These are phyloP conservation scores for Eilema sororculum DNA, from an alignment of 2,888 invertebrate genomes.

Conservation along the genomic window DNA sequence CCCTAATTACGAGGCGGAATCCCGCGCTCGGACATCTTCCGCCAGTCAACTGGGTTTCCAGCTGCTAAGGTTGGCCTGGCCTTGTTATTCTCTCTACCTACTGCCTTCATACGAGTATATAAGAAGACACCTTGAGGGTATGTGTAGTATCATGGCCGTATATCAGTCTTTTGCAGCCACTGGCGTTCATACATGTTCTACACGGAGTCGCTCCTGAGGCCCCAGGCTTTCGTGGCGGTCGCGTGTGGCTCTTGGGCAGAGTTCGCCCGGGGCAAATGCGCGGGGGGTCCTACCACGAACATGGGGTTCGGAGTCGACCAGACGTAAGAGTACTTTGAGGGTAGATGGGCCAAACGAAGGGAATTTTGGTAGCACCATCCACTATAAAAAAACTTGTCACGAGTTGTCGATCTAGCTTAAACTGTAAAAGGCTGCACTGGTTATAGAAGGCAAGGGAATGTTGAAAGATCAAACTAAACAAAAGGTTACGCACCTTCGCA, in stretches of 20 bases:
- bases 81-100: no score
- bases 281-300: constrained; percentile 60
- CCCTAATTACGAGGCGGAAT: no score
- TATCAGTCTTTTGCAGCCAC: constrained; percentile 89
- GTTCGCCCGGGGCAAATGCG: constrained; percentile 78
- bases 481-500: background rate
- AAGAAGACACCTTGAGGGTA: background rate
- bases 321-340: constrained; percentile 68
- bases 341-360: background rate
- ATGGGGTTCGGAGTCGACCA: constrained; percentile 84
- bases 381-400: background rate
- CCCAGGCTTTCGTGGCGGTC: constrained; percentile 79
- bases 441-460: background rate
- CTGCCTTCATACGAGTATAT: background rate
- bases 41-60: no score
- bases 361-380: background rate
- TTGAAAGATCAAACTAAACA: background rate
- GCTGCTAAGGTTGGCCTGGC: no score
- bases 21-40: no score
- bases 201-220: constrained; percentile 86
- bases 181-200: constrained; percentile 89
- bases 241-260: constrained; percentile 81
- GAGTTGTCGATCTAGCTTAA: background rate
- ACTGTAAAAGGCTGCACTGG: background rate
- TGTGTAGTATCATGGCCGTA: background rate